Percentiles rank a stretch among this genome's conserved stretches.
Conservation (phyloP, 1,140 invertebrate genomes). For the Tribolium madens region DNA sequence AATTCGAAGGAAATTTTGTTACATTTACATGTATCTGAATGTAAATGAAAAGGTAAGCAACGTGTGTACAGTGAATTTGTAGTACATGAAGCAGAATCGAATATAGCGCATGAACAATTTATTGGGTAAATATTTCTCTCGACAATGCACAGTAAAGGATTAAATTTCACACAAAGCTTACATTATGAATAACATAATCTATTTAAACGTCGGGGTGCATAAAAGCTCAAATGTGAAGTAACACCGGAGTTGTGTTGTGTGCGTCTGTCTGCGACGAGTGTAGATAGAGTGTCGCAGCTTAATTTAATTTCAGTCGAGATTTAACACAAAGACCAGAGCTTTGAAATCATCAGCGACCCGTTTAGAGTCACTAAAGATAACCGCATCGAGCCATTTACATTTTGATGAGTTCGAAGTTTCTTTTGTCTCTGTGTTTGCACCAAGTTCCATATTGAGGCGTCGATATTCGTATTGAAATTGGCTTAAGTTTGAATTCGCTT, state of each 20-base stretch:
- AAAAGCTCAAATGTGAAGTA: constrained; percentile 33
- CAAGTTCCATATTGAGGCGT: constrained; percentile 41
- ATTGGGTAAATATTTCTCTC: constrained; percentile 5
- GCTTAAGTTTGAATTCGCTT: constrained; percentile 39
- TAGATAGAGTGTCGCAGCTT: constrained; percentile 40
- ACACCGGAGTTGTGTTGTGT: constrained; percentile 26
- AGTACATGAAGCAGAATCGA: neutral
- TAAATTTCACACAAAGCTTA: constrained; percentile 35
- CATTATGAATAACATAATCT: constrained; percentile 37
- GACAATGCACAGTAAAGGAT: constrained; percentile 8
- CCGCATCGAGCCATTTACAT: constrained; percentile 61
- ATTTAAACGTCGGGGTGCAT: constrained; percentile 27
- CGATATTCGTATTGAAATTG: constrained; percentile 50
- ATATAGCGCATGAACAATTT: constrained; percentile 16
- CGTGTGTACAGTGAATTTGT: neutral
- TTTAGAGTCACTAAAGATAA: constrained; percentile 55
- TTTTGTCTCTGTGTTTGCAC: constrained; percentile 53
- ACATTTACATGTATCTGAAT: neutral
- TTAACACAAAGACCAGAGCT: constrained; percentile 44
- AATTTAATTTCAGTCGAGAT: constrained; percentile 48
- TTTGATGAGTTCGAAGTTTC: constrained; percentile 60
- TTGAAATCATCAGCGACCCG: constrained; percentile 47
- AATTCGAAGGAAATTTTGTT: neutral
- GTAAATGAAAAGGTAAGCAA: neutral
- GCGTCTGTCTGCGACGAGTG: constrained; percentile 31